A percentile compares a stretch with the other conserved stretches of the same genome.
phyloP scores from a whole-genome alignment of 2,113 vertebrate species.

The Sinocyclocheilus rhinocerous region DNA sequence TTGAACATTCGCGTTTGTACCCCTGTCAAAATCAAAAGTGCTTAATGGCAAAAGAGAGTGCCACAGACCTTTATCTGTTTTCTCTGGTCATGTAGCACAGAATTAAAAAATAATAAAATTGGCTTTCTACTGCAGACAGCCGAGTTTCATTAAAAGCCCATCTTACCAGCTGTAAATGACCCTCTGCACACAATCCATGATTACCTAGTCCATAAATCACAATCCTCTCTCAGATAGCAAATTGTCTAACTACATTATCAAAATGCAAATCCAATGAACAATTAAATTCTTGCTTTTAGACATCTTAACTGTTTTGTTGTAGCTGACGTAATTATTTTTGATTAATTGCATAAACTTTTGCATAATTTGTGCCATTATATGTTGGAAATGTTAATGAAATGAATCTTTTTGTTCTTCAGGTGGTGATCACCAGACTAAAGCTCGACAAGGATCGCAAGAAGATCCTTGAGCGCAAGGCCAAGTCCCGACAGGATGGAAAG shows the following conservation, averaged over 20 bases:
- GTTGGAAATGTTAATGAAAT: background rate
- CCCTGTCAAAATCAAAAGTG: background rate
- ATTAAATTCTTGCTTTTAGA: background rate
- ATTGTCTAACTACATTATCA: background rate
- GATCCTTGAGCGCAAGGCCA: conserved; percentile 92
- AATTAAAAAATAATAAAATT: too few relatives aligned
- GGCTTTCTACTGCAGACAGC: too few relatives aligned
- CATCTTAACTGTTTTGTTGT: too few relatives aligned
- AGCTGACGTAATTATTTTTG: background rate
- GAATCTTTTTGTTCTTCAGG: conserved; percentile 69
- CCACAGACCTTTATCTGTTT: background rate
- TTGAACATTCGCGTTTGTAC: background rate
- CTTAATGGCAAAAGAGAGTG: background rate
- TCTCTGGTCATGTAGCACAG: background rate
- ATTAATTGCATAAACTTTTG: too few relatives aligned
- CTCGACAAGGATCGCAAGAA: conserved; percentile 95
- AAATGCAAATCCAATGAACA: background rate
- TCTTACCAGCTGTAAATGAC: too few relatives aligned
- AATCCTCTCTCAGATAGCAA: background rate
- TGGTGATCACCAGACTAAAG: conserved; percentile 95
- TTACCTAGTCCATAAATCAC: background rate
- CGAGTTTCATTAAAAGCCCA: too few relatives aligned
- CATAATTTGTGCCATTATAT: background rate
- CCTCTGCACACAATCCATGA: too few relatives aligned
- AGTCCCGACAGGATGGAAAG: conserved; percentile 90